Evolutionary conservation across 2,888 invertebrate species (phyloP).

Genomic region (Plebejus argus): DNA sequence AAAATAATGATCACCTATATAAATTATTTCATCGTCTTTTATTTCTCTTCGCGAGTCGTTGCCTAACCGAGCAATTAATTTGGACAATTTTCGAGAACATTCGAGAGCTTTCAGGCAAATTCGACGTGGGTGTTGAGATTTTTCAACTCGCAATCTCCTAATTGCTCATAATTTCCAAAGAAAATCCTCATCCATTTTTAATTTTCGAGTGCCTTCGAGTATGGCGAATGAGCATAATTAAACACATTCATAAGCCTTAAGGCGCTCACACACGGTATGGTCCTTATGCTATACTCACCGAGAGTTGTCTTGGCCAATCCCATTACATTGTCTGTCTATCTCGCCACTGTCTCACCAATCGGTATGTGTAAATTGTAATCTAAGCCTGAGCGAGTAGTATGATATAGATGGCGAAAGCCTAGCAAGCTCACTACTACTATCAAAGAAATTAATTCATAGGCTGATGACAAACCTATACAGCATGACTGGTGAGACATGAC

Average conservation of each 20-base stretch:
- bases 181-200: neutral
- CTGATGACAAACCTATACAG: too few relatives aligned
- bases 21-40: neutral
- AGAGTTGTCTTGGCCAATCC: too few relatives aligned
- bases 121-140: neutral
- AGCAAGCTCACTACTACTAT: too few relatives aligned
- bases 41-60: neutral
- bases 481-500: too few relatives aligned
- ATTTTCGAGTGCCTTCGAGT: neutral
- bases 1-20: neutral
- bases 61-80: neutral
- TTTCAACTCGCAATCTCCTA: neutral
- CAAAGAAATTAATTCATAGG: too few relatives aligned
- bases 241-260: neutral
- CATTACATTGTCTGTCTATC: too few relatives aligned
- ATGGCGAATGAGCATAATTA: neutral
- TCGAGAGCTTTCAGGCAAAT: constrained; percentile 1
- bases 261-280: too few relatives aligned
- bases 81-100: neutral
- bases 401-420: too few relatives aligned
- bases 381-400: too few relatives aligned
- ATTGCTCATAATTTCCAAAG: neutral
- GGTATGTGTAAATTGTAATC: too few relatives aligned
- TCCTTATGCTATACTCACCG: too few relatives aligned
- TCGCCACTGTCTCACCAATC: too few relatives aligned